These are phyloP conservation scores for Semicossyphus pulcher DNA, from an alignment of 2,113 vertebrate species.

Conservation along the genomic window DNA sequence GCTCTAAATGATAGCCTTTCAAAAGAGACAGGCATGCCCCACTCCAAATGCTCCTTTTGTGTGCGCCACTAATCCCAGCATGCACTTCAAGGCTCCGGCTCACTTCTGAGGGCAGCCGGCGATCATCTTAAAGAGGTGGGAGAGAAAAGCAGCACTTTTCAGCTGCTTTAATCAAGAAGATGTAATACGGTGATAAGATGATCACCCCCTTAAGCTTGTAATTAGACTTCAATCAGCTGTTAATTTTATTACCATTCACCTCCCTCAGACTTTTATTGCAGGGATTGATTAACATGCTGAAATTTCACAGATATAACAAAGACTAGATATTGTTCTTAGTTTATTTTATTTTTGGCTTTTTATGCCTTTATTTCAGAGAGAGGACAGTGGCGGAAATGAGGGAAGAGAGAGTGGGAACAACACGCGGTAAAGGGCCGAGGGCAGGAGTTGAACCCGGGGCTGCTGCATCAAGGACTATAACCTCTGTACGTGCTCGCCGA, in stretches of 20 bases:
- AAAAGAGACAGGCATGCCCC: slow-evolving; percentile 65
- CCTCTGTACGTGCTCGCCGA: no score
- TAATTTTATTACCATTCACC: slow-evolving; percentile 31
- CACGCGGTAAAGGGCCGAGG: no score
- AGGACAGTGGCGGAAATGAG: no score
- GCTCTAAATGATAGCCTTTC: slow-evolving; percentile 78
- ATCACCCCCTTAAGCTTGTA: slow-evolving; percentile 57
- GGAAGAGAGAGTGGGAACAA: no score
- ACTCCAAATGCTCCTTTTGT: slow-evolving; percentile 77
- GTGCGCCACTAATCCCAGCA: slow-evolving; percentile 71
- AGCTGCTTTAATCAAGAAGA: slow-evolving; percentile 69
- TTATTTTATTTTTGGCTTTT: no score
- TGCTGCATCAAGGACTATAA: no score
- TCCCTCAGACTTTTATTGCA: slow-evolving; percentile 22
- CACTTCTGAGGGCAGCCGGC: slow-evolving; percentile 71
- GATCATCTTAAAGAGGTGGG: slow-evolving; percentile 73
- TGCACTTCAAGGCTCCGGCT: slow-evolving; percentile 79
- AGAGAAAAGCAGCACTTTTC: slow-evolving; percentile 67
- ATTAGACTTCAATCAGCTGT: slow-evolving; percentile 55
- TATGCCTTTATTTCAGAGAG: no score
- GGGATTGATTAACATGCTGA: not conserved
- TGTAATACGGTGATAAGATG: slow-evolving; percentile 69
- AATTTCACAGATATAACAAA: not conserved
- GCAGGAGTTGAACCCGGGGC: no score
- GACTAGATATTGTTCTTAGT: not conserved